Evolutionary conservation across 2,888 invertebrate species (phyloP).

Genomic region (Rhagonycha lutea): DNA sequence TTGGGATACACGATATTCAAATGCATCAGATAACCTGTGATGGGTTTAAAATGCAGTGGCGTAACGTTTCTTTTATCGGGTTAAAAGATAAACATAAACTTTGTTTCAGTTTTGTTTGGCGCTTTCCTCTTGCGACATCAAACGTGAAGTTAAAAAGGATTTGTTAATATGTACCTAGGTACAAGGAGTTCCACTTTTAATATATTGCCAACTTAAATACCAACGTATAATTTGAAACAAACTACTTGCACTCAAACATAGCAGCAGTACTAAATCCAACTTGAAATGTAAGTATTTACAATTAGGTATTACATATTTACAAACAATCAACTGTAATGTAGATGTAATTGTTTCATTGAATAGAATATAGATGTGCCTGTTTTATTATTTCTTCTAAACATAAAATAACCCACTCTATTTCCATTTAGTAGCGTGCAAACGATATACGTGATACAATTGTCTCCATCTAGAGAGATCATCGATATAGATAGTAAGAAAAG

Average conservation of each 20-base stretch:
- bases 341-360: slow-evolving; percentile 51
- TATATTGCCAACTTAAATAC: background rate
- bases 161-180: background rate
- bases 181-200: background rate
- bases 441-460: slow-evolving; percentile 52
- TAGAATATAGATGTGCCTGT: slow-evolving; percentile 43
- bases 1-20: background rate
- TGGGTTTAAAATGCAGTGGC: background rate
- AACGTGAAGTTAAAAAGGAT: background rate
- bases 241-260: background rate
- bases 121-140: background rate
- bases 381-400: slow-evolving; percentile 42
- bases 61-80: background rate
- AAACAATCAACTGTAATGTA: slow-evolving; percentile 50
- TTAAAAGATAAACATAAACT: background rate
- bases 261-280: background rate
- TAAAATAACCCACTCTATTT: slow-evolving; percentile 45
- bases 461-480: slow-evolving; percentile 52
- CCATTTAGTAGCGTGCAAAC: slow-evolving; percentile 50
- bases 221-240: background rate
- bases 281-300: slow-evolving; percentile 17
- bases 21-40: background rate
- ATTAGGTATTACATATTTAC: slow-evolving; percentile 39
- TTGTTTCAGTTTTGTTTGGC: background rate
- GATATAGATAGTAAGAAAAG: slow-evolving; percentile 48